Base-by-base conservation (phyloP, 2,888 invertebrate species). In the Subacronicta megacephala region DNA sequence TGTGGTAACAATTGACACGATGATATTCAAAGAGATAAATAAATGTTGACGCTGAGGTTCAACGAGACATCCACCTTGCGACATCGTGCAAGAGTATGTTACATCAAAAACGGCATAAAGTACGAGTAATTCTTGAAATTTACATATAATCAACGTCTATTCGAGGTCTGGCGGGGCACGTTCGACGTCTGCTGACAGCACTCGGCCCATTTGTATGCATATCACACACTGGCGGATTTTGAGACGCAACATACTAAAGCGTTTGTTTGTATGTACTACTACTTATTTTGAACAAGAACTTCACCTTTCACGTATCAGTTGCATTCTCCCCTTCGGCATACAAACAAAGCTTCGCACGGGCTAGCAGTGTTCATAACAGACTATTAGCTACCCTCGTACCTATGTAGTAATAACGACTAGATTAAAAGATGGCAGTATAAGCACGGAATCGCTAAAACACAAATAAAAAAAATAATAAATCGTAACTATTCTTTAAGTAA, bases 81-180 rank as follows among this genome's bases (percentile, higher is more conserved):
- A 67, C 61, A 62, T 42, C 53, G 52, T 49, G 45, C 55, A 49
- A 58, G 57, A 61, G 49, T 43, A 59, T 65, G 59, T 75, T 72
- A 66, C 69, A 66, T 69, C 66, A 75, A 74, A 69, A 59, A 63
- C 55, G 52, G 44, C 51, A 62, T 57, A 59, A 67, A 71, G 77
- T 68, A 75, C 63, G 46, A 70, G 75, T 75, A 75, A 81, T 78
- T 77, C 69, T 62, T 61, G 54, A 72, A 76, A 81, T 81, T 79
- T 78, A 72, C 80, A 81, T 79, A 78, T 80, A 76, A 80, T 81
- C 79, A 80, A 64, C 76, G 69, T 69, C 60, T 72, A 74, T 72
- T 65, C 71, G 63, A 68, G 68, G 70, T 71, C 71, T 75, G 65
- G 63, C 58, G 68, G 55, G 56, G 62, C 78, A 70, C 81, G 71